A percentile compares a stretch with the other conserved stretches of the same genome.
These are phyloP conservation scores for Ivindomyrus marchei DNA, from an alignment of 2,113 vertebrate genomes.

Conservation along the genomic window DNA sequence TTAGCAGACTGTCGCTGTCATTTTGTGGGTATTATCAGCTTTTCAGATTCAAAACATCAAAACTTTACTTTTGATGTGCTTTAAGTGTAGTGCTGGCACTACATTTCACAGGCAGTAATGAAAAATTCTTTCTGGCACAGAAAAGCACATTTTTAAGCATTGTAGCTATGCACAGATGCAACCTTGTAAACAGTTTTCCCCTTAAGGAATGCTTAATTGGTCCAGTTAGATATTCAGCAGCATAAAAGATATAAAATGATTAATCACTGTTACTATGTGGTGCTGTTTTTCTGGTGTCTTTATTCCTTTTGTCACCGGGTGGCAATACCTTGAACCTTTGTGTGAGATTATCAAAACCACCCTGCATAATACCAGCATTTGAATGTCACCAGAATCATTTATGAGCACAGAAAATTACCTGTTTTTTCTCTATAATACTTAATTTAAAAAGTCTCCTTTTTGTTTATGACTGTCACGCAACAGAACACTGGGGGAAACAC, in stretches of 20 bases:
- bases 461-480: background rate
- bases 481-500: background rate
- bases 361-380: background rate
- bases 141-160: background rate
- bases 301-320: background rate
- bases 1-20: background rate
- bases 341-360: background rate
- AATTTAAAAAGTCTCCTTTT: background rate
- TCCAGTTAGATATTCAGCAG: background rate
- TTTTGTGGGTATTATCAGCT: conserved; percentile 1
- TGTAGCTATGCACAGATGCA: background rate
- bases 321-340: background rate
- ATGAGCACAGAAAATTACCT: background rate
- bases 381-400: background rate
- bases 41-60: background rate
- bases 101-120: background rate
- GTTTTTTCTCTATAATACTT: background rate
- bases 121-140: background rate
- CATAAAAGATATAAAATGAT: background rate
- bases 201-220: background rate
- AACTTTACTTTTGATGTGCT: conserved; percentile 5
- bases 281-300: background rate
- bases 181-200: background rate
- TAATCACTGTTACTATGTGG: background rate
- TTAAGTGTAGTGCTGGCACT: background rate